Conservation (phyloP, 2,113 vertebrate genomes). For the Podarcis raffonei region DNA sequence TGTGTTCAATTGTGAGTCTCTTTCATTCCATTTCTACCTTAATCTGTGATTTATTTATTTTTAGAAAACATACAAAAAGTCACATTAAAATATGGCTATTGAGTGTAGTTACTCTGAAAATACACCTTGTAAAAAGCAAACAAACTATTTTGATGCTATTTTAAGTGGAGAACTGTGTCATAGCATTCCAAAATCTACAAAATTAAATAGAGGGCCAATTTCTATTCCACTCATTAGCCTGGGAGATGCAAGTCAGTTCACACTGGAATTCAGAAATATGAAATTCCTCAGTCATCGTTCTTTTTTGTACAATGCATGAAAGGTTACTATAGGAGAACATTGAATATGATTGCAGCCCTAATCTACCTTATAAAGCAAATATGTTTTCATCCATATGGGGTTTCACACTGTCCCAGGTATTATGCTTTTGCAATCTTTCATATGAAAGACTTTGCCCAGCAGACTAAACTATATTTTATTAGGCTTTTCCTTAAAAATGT, state of each 20-base stretch:
- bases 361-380: too few species aligned
- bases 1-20: not conserved
- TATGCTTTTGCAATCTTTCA: too few species aligned
- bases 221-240: not conserved
- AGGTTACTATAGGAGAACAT: not conserved
- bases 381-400: not conserved
- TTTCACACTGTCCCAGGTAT: not conserved
- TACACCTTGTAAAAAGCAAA: not conserved
- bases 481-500: not conserved
- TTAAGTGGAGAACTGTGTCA: not conserved
- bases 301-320: too few species aligned
- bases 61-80: not conserved
- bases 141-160: not conserved
- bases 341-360: not conserved
- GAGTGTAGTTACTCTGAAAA: too few species aligned
- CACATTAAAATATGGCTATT: not conserved
- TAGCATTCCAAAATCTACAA: not conserved
- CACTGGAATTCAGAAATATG: not conserved
- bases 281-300: too few species aligned
- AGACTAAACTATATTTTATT: not conserved
- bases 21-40: not conserved
- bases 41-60: too few species aligned
- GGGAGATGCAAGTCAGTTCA: not conserved
- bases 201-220: not conserved
- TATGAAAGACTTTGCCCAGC: not conserved